Evolutionary conservation across 1,140 invertebrate genomes (phyloP).

Genomic region (Temnothorax nylanderi): DNA sequence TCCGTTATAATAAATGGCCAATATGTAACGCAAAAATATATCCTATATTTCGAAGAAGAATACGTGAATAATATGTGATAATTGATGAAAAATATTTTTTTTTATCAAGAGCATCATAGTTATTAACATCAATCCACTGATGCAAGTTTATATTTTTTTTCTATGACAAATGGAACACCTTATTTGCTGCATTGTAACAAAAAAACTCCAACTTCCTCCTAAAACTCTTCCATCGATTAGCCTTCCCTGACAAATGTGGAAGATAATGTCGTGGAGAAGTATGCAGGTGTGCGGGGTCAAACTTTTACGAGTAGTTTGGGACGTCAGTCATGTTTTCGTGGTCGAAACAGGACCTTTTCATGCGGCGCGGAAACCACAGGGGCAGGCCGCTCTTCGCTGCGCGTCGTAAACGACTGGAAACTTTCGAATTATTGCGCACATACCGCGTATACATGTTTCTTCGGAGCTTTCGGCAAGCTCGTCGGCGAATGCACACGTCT

Average conservation of each 20-base stretch:
- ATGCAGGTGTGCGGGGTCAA: background rate
- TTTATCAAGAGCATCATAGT: background rate
- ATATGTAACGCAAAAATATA: background rate
- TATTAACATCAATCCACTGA: background rate
- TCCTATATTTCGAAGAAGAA: background rate
- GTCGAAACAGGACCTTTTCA: background rate
- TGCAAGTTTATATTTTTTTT: background rate
- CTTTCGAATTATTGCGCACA: slow-evolving; percentile 67
- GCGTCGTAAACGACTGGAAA: slow-evolving; percentile 64
- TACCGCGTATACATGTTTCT: slow-evolving; percentile 28
- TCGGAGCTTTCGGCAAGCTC: slow-evolving; percentile 14
- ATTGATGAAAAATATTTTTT: background rate
- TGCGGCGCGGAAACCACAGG: slow-evolving; percentile 12
- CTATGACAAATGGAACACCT: background rate
- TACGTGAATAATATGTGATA: background rate
- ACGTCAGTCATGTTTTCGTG: slow-evolving; percentile 54
- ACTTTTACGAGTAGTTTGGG: slow-evolving; percentile 40
- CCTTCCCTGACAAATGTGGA: background rate
- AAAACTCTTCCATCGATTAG: background rate
- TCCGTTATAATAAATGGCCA: background rate
- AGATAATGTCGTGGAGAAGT: background rate
- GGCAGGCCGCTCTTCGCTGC: slow-evolving; percentile 41
- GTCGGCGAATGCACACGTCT: background rate
- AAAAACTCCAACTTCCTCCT: background rate
- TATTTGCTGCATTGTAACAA: background rate